Base-by-base conservation (phyloP, 30 jellyfish, hydroid and myxozoan genomes). In the Catostylus mosaicus region DNA sequence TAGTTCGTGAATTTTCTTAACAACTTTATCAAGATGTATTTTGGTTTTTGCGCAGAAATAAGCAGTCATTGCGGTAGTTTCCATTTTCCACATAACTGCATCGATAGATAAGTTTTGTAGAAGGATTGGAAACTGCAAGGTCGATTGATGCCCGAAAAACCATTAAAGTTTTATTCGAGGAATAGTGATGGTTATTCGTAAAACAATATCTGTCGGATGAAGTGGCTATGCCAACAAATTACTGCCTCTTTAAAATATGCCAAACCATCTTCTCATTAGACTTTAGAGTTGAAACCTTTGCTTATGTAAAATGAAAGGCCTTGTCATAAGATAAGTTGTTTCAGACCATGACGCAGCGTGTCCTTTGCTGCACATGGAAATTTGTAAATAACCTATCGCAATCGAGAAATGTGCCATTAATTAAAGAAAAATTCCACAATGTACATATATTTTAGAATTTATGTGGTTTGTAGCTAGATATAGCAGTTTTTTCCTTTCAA, bases 391-490 rank as follows among this genome's bases (percentile, higher is more conserved):
- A 63, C 11, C 36, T 24, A 63, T 63, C 14, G 71, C 8, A 57
- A 66, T 66, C 5, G 26, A 30, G 1, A 2, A 20, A 77, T 2
- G 56, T 57, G 34, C 82, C 51, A 45, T 45, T 79, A 16, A 79
- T 63, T 65, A 30, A 63, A 62, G 37, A 31, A 79, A 37, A 63
- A 63, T 79, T 79, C 31, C 89, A 64, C 43, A 60, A 67, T 79
- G 71, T 79, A 79, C 47, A 79, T 22, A 34, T 36, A 37, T 79
- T 79, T 79, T 31, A 26, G 60, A 45, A 52, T 77, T 77, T 77
- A 80, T 59, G 88, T 77, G 79, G 47, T 16, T 23, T 46, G 36
- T 36, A 50, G 20, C 20, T 50, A 50, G 27, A 50, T 16, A 16
- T 5, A 10, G 40, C 22, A 61, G 22, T 61, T 61, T 61, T 61